Base-by-base conservation (phyloP, 2,797 vertebrate species). In the Myiotriccus ornatus region DNA sequence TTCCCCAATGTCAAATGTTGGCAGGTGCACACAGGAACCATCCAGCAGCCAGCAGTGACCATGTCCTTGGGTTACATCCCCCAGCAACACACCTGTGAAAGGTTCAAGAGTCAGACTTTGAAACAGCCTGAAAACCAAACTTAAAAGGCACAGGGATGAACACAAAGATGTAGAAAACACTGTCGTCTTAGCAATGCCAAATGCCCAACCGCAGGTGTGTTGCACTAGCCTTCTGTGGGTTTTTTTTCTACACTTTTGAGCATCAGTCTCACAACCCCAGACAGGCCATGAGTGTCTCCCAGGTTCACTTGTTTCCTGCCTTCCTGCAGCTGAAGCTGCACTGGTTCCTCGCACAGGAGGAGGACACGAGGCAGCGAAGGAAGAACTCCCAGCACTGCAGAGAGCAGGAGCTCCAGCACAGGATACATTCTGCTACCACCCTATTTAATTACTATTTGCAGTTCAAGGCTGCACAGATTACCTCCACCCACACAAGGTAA, bases 391-490 rank as follows among this genome's bases (percentile, higher is more conserved):
- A 88, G 80, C 67, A 89, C 76, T 8, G 47, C 75, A 92, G 80
- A 76, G 46, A 90, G 62, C 82, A 92, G 88, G 37, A 94, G 84
- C 59, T 92, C 80, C 8, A 75, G 57, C 78, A 55, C 55, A 90
- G 68, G 84, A 91, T 90, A 89, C 91, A 76, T 94, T 93, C 69
- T 92, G 90, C 91, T 95, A 92, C 93, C 95, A 95, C 96, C 87
- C 90, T 74, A 64, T 88, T 96, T 97, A 97, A 97, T 97, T 97
- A 96, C 87, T 96, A 85, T 95, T 93, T 96, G 94, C 92, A 94
- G 92, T 94, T 96, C 92, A 87, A 89, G 94, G 93, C 85, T 90
- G 90, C 94, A 87, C 46, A 93, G 93, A 93, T 93, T 92, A 90
- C 95, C 93, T 96, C 94, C 94, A 91, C 97, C 94, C 95, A 96